Evolutionary conservation across 2,888 invertebrate genomes (phyloP).

Genomic region (Eudemis profundana): DNA sequence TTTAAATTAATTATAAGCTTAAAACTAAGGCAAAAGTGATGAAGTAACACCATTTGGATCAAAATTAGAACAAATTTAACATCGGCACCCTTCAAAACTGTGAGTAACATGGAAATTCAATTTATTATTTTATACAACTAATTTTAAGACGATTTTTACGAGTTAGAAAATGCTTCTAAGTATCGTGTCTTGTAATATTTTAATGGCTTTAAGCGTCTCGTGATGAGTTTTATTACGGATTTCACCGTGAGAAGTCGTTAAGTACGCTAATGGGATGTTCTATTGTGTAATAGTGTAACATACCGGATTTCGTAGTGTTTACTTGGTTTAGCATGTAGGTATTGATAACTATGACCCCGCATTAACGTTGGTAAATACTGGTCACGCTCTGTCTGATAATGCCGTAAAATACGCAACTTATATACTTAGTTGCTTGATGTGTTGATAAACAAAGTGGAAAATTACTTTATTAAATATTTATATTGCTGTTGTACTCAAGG

Average conservation of each 20-base stretch:
- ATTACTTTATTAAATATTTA: background rate
- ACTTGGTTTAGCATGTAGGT: constrained; percentile 1
- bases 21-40: constrained; percentile 39
- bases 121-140: constrained; percentile 14
- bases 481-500: background rate
- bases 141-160: constrained; percentile 26
- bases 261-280: constrained; percentile 6
- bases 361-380: constrained; percentile 17
- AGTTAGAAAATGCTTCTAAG: constrained; percentile 20
- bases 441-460: background rate
- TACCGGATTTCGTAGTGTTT: constrained; percentile 23
- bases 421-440: background rate
- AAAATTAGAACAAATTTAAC: constrained; percentile 26
- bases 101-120: constrained; percentile 17
- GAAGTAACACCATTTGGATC: constrained; percentile 37
- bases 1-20: constrained; percentile 43
- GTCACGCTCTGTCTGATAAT: constrained; percentile 28
- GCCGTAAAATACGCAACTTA: constrained; percentile 3
- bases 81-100: constrained; percentile 28
- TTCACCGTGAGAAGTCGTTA: constrained; percentile 5
- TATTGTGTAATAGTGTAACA: constrained; percentile 25
- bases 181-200: background rate
- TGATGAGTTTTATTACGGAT: constrained; percentile 21
- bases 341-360: constrained; percentile 18
- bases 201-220: constrained; percentile 22